phyloP scores from a whole-genome alignment of 2,113 vertebrate species.

The Colistium nudipinnis region DNA sequence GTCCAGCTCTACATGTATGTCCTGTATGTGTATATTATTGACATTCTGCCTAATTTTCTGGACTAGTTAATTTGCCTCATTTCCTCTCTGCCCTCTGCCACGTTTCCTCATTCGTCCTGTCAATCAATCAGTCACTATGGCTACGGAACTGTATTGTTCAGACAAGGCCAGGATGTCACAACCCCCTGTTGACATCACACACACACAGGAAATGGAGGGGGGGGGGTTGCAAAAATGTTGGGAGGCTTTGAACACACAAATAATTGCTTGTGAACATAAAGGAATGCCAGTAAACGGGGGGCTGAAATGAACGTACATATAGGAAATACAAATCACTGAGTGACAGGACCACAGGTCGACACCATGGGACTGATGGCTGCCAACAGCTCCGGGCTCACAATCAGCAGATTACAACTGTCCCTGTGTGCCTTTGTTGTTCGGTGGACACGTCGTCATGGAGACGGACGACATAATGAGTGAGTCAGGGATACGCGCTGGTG shows the following conservation, averaged over 20 bases:
- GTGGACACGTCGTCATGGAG: slow-evolving; percentile 34
- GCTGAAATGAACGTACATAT: slow-evolving; percentile 20
- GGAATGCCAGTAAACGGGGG: slow-evolving; percentile 30
- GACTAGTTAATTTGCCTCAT: slow-evolving; percentile 55
- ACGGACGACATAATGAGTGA: slow-evolving; percentile 23
- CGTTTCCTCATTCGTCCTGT: slow-evolving; percentile 20
- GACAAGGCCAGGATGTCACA: slow-evolving; percentile 45
- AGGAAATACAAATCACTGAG: slow-evolving; percentile 38
- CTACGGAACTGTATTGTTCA: slow-evolving; percentile 34
- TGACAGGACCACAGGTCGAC: slow-evolving; percentile 16
- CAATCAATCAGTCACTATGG: slow-evolving; percentile 54
- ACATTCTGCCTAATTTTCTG: slow-evolving; percentile 26
- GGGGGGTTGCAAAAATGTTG: slow-evolving; percentile 28
- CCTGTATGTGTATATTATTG: slow-evolving; percentile 12
- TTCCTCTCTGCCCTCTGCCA: slow-evolving; percentile 48
- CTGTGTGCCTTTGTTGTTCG: slow-evolving; percentile 28
- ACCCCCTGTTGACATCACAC: slow-evolving; percentile 41
- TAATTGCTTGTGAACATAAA: slow-evolving; percentile 8
- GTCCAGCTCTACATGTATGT: neutral
- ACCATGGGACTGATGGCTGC: neutral
- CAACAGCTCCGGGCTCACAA: neutral
- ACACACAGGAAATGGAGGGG: slow-evolving; percentile 35
- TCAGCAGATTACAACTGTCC: neutral
- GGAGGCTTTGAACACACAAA: slow-evolving; percentile 8
- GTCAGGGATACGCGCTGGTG: slow-evolving; percentile 40